Evolutionary conservation across 2,888 invertebrate species (phyloP).

Genomic region (Drosophila lacicola): DNA sequence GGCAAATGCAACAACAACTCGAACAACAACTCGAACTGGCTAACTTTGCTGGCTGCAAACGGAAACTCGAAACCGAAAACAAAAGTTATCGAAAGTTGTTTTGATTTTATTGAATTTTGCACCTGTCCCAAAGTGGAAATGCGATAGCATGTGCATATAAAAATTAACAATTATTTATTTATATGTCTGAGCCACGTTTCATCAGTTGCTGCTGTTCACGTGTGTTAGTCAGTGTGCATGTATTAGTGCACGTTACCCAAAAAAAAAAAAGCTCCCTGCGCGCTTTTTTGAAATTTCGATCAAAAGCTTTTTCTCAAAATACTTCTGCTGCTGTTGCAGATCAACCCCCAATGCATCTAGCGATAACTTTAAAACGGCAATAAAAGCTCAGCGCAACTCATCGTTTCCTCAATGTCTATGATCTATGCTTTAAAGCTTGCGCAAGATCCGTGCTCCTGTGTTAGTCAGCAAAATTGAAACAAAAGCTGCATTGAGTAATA

Average conservation of each 20-base stretch:
- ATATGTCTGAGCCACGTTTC: conserved; percentile 19
- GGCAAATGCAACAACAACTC: conserved; percentile 16
- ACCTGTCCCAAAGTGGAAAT: conserved; percentile 55
- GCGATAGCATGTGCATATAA: conserved; percentile 33
- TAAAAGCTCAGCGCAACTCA: too few species aligned
- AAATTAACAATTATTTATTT: conserved; percentile 28
- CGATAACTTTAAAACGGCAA: too few species aligned
- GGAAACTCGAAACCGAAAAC: conserved; percentile 38
- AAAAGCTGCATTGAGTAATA: too few species aligned
- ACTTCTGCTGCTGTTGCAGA: too few species aligned
- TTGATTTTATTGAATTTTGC: conserved; percentile 44
- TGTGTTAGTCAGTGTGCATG: neutral
- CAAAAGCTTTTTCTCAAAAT: too few species aligned
- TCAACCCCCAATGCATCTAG: too few species aligned
- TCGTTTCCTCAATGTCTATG: too few species aligned
- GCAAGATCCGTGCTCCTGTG: too few species aligned
- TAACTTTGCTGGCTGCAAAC: conserved; percentile 21
- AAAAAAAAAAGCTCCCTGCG: neutral
- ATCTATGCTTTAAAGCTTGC: too few species aligned
- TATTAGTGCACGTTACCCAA: neutral
- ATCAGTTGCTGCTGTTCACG: neutral
- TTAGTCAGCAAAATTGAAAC: too few species aligned
- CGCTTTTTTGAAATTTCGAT: neutral
- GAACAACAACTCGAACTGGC: conserved; percentile 6
- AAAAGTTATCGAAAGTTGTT: conserved; percentile 45